Conservation (phyloP, 1,140 invertebrate species). For the Dinoponera quadriceps region DNA sequence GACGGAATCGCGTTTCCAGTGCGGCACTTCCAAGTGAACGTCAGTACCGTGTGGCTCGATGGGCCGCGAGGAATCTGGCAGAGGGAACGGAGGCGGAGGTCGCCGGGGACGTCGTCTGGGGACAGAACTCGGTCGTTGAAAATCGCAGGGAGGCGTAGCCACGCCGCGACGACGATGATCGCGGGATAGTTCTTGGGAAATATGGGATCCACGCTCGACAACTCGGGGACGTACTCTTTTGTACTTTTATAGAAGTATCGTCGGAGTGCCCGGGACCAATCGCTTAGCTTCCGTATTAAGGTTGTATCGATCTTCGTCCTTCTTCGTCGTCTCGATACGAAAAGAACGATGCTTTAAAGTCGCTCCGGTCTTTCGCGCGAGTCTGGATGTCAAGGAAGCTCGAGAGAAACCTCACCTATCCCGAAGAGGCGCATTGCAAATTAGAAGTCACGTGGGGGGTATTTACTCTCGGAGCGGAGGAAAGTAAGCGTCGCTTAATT, state of each 20-base stretch:
- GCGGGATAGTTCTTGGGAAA: conserved; percentile 37
- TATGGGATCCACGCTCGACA: conserved; percentile 29
- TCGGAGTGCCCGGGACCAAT: conserved; percentile 49
- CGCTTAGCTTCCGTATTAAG: conserved; percentile 28
- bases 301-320: conserved; percentile 37
- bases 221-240: conserved; percentile 56
- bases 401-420: too few relatives aligned
- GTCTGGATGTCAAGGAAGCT: neutral
- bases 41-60: conserved; percentile 57
- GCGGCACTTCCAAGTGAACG: conserved; percentile 18
- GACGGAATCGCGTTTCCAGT: conserved; percentile 53
- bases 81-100: conserved; percentile 39
- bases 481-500: conserved; percentile 2
- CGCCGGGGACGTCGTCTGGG: conserved; percentile 16
- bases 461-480: neutral
- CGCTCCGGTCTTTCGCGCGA: neutral
- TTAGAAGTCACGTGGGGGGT: neutral
- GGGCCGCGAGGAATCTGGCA: conserved; percentile 38
- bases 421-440: conserved; percentile 17
- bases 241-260: conserved; percentile 66
- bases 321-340: conserved; percentile 6
- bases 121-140: conserved; percentile 29
- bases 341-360: conserved; percentile 59
- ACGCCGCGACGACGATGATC: neutral
- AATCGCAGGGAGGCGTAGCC: conserved; percentile 21